Evolutionary conservation across 2,888 invertebrate genomes (phyloP).

Genomic region (Chaitophorus viminalis): DNA sequence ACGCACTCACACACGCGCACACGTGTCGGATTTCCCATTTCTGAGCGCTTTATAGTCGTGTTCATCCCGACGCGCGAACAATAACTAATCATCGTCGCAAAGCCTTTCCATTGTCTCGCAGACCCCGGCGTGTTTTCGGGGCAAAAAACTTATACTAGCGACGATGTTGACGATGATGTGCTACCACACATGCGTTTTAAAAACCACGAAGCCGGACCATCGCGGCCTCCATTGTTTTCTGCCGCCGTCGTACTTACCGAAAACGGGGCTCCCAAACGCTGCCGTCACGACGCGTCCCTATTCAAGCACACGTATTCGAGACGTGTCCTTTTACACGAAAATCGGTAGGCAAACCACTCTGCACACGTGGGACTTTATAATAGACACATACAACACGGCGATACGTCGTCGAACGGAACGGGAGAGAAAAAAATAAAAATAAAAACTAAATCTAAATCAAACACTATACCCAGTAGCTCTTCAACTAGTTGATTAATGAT

Average conservation of each 20-base stretch:
- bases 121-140: neutral
- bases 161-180: neutral
- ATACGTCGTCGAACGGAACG: neutral
- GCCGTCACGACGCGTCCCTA: neutral
- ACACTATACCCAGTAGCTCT: constrained; percentile 56
- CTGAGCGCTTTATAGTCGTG: neutral
- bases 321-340: neutral
- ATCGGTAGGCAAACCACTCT: neutral
- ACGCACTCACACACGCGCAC: no score
- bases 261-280: constrained; percentile 10
- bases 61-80: constrained; percentile 6
- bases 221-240: constrained; percentile 8
- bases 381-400: no score
- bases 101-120: constrained; percentile 33
- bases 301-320: neutral
- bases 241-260: neutral
- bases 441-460: neutral
- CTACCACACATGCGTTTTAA: neutral
- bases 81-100: neutral
- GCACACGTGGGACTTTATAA: neutral
- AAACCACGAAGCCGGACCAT: neutral
- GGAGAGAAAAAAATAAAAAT: neutral
- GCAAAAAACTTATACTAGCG: neutral
- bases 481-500: constrained; percentile 52
- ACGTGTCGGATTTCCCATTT: neutral